Evolutionary conservation across 2,888 invertebrate species (phyloP).

Genomic region (Cantharis rufa): DNA sequence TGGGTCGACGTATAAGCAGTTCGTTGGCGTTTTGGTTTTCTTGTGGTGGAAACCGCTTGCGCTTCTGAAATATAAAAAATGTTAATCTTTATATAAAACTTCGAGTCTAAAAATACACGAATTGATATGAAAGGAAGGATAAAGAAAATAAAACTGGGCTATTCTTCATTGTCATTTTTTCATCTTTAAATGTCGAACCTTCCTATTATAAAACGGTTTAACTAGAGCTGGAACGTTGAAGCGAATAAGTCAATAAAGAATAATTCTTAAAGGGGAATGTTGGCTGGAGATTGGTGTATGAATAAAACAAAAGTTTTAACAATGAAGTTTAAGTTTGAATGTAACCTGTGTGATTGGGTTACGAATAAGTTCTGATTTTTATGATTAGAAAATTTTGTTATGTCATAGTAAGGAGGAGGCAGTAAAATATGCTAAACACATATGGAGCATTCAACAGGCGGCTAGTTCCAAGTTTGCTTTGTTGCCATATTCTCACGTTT

Average conservation of each 20-base stretch:
- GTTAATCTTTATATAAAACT: slow-evolving; percentile 8
- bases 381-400: background rate
- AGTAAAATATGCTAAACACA: slow-evolving; percentile 34
- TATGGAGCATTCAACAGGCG: slow-evolving; percentile 48
- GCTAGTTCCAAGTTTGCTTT: slow-evolving; percentile 46
- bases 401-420: slow-evolving; percentile 16
- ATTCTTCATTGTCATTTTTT: slow-evolving; percentile 46
- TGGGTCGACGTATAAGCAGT: slow-evolving; percentile 83
- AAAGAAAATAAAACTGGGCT: slow-evolving; percentile 40
- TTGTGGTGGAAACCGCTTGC: background rate
- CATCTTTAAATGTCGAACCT: slow-evolving; percentile 51
- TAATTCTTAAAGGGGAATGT: slow-evolving; percentile 50
- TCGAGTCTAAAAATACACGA: slow-evolving; percentile 33
- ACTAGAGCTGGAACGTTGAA: slow-evolving; percentile 51
- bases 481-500: slow-evolving; percentile 51
- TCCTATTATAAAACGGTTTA: slow-evolving; percentile 53
- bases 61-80: slow-evolving; percentile 28
- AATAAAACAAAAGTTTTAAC: slow-evolving; percentile 59
- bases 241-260: slow-evolving; percentile 56
- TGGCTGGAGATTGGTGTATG: slow-evolving; percentile 52
- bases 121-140: slow-evolving; percentile 39
- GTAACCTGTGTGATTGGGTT: background rate
- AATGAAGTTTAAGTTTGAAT: slow-evolving; percentile 29
- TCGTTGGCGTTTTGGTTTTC: slow-evolving; percentile 67
- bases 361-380: slow-evolving; percentile 34